phyloP scores from a whole-genome alignment of 2,888 invertebrate species.

The Seladonia tumulorum region DNA sequence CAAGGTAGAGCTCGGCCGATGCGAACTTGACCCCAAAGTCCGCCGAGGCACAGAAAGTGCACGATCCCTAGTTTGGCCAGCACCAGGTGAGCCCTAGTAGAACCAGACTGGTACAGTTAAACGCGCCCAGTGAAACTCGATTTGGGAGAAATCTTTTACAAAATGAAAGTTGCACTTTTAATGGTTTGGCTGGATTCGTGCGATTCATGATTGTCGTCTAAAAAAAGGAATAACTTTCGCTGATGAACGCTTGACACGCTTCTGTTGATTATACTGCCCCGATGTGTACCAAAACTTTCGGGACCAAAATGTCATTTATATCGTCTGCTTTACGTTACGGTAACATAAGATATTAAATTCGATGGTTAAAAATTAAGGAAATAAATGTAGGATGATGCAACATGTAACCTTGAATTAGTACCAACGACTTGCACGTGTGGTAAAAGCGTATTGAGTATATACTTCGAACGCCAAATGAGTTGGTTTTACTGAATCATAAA shows the following conservation, averaged over 20 bases:
- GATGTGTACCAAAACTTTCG: neutral
- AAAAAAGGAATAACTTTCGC: constrained; percentile 2
- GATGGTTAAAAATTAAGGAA: neutral
- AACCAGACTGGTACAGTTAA: constrained; percentile 27
- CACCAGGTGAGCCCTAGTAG: constrained; percentile 82
- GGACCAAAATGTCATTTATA: neutral
- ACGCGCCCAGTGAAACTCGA: constrained; percentile 36
- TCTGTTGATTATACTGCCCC: neutral
- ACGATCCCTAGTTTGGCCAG: constrained; percentile 84
- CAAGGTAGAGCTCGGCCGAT: constrained; percentile 85
- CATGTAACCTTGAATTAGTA: neutral
- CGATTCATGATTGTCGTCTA: neutral
- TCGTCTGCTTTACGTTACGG: neutral
- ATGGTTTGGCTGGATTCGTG: neutral
- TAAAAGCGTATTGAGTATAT: neutral
- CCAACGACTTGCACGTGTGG: neutral
- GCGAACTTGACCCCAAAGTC: constrained; percentile 86
- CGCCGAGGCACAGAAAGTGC: constrained; percentile 86
- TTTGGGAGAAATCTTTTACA: constrained; percentile 21
- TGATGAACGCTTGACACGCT: neutral
- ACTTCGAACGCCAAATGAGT: neutral
- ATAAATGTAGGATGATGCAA: neutral
- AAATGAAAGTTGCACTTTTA: constrained; percentile 9
- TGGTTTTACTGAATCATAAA: neutral
- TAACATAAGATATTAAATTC: neutral